Base-by-base conservation (phyloP, 2,113 vertebrate species). In the Malurus melanocephalus region DNA sequence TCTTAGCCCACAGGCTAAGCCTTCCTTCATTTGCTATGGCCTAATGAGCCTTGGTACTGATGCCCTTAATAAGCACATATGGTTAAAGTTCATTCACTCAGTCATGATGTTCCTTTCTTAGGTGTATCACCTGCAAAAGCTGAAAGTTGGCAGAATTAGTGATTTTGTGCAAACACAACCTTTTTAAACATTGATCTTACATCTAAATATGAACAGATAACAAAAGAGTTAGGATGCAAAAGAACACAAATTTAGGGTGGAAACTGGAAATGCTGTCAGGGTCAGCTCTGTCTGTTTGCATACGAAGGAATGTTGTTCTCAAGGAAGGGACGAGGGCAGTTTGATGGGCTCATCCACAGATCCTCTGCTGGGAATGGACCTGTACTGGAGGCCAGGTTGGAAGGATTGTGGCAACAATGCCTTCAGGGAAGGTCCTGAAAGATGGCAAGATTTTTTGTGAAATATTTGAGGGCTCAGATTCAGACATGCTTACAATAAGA, bases 341-440 rank as follows among this genome's bases (percentile, higher is more conserved):
- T 51, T 0, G 0, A 28, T 2, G 6, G 28, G 17, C 9, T 66
- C 2, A 1, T 52, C n/a, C 7, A 11, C 24, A 61, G 30, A 40
- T n/a, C 30, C 10, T 75, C 52, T 67, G 18, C 42, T 65, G 42
- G 53, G 5, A 19, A n/a, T 53, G 33, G 30, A 38, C 21, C 22
- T 20, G 8, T 76, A 19, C 13, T 77, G 59, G 10, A 73, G 55
- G 16, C 6, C 11, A 5, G 0, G 0, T 9, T 2, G 2, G 5
- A 60, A 85, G 15, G 12, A 23, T 40, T 78, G 22, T 6, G 11
- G 30, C 16, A 92, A 10, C 18, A 80, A 26, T 45, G 28, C 4
- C 35, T 60, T 38, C 38, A 38, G 38, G 10, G 21, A 83, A 79
- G 19, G 14, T 15, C 13, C 35, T 40, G 30, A 59, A 40, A 1